Percentiles rank a stretch among this genome's conserved stretches.
Conservation (phyloP, 2,888 invertebrate genomes). For the Acleris holmiana region DNA sequence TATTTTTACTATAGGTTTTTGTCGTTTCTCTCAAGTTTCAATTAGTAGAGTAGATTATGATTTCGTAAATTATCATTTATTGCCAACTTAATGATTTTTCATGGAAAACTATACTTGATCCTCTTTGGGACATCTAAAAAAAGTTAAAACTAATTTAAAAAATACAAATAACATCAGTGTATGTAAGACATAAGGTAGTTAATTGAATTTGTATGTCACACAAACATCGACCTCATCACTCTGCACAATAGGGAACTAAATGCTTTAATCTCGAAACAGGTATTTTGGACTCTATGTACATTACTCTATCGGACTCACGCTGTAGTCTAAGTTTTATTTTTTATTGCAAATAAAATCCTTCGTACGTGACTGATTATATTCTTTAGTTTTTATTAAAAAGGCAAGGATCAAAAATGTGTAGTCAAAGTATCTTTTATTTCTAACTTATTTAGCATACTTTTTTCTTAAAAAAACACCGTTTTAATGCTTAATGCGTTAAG, state of each 20-base stretch:
- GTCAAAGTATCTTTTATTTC: neutral
- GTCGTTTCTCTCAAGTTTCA: too few relatives aligned
- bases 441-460: neutral
- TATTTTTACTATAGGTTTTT: too few relatives aligned
- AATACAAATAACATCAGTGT: neutral
- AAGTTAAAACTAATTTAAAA: neutral
- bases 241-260: conserved; percentile 76
- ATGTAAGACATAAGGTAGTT: neutral
- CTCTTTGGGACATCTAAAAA: too few relatives aligned
- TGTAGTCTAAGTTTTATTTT: conserved; percentile 61
- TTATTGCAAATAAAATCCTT: conserved; percentile 45
- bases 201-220: conserved; percentile 47
- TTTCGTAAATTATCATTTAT: too few relatives aligned
- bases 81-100: too few relatives aligned
- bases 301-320: conserved; percentile 59
- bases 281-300: conserved; percentile 78
- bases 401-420: too few relatives aligned
- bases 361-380: conserved; percentile 14
- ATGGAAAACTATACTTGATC: too few relatives aligned
- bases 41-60: too few relatives aligned
- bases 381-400: too few relatives aligned
- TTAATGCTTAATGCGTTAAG: too few relatives aligned
- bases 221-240: conserved; percentile 50
- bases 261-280: conserved; percentile 83
- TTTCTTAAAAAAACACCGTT: too few relatives aligned